Evolutionary conservation across 2,113 vertebrate genomes (phyloP), one percentile per base, ranked within the genome.

Genomic region (Paralichthys olivaceus): DNA sequence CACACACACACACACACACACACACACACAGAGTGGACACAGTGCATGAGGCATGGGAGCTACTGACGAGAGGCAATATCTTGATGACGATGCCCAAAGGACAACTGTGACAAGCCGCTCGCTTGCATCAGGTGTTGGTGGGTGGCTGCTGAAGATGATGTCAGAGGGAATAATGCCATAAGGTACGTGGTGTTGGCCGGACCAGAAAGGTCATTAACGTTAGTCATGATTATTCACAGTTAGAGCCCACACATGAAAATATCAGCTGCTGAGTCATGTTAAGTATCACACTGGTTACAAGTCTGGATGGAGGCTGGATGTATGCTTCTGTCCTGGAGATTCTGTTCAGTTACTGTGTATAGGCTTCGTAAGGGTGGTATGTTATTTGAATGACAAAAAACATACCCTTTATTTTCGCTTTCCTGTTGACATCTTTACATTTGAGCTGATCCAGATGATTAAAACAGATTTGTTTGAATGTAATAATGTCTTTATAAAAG

Each of bases 221-320:
- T 91, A 87, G 87, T 92, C 91, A 91, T 75, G 75, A 83, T 89
- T 89, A 86, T 79, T 90, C 91, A 88, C 43, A 58, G 74, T 81
- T 59, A 7, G 56, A 77, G 72, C 88, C 87, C 84, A 88, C 90
- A 84, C 83, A 71, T 66, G 65, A 25, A 90, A 85, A 86, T 84
- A 87, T 87, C 84, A 92, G 11, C 78, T 51, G 22, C 74, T 90
- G 89, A 88, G 79, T 90, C 88, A 90, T 62, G 72, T 67, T 72
- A 71, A 61, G 68, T 63, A 78, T 57, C 83, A 83, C 55, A 32
- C 71, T 84, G 82, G 49, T 56, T 70, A 7, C 53, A 3, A 76
- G 59, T 83, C 80, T 84, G 68, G 61, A 69, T 47, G 63, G 22
- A 37, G 75, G 40, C 58, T 57, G 58, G 1, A 77, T 17, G 26